phyloP scores from a whole-genome alignment of 2,888 invertebrate species.

The Norana najaformis region DNA sequence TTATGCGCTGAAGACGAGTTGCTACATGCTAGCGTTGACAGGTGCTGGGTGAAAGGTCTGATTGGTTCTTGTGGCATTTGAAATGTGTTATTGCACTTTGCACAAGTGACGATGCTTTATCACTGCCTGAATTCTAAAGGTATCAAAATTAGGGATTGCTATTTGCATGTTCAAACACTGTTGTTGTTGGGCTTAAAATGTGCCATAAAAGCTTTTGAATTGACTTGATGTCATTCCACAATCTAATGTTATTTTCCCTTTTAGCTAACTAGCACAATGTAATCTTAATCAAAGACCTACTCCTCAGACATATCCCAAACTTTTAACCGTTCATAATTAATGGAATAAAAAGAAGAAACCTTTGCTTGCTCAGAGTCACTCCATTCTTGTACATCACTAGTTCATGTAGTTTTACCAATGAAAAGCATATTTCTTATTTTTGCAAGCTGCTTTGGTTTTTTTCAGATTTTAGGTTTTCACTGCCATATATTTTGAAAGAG shows the following conservation, averaged over 20 bases:
- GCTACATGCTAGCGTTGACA: too few species aligned
- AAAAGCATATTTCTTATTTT: too few species aligned
- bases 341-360: neutral
- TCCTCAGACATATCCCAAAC: neutral
- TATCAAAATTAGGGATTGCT: too few species aligned
- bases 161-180: neutral
- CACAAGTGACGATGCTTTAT: neutral
- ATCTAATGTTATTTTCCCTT: neutral
- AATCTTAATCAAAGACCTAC: too few species aligned
- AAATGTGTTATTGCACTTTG: neutral
- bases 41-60: neutral
- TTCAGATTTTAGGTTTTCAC: neutral
- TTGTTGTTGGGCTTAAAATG: too few species aligned
- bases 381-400: too few species aligned
- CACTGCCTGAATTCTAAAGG: neutral
- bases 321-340: neutral
- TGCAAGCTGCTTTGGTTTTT: neutral
- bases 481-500: neutral
- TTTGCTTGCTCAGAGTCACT: too few species aligned
- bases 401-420: too few species aligned
- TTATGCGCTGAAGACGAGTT: too few species aligned
- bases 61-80: neutral
- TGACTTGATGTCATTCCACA: neutral
- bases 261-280: too few species aligned
- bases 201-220: neutral